phyloP scores from a whole-genome alignment of 2,888 invertebrate species.

The Teleogryllus oceanicus region DNA sequence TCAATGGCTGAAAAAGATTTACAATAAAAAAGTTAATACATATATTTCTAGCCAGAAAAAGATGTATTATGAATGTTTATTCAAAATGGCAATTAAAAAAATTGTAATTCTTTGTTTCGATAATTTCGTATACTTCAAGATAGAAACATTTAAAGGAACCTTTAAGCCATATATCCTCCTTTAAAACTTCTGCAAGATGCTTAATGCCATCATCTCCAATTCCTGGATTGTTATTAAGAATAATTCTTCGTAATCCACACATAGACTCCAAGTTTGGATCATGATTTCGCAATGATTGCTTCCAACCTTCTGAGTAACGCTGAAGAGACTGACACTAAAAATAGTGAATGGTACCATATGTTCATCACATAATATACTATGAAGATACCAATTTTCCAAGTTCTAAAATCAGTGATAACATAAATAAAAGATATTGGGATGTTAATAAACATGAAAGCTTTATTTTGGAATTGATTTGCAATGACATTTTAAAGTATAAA shows the following conservation, averaged over 20 bases:
- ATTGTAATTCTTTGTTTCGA: too few species aligned
- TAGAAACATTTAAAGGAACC: neutral
- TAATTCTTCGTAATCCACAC: neutral
- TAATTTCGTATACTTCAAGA: too few species aligned
- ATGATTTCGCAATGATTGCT: neutral
- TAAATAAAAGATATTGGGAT: too few species aligned
- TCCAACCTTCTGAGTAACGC: neutral
- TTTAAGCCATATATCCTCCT: slow-evolving; percentile 8
- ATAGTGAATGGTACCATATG: neutral
- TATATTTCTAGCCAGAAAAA: neutral
- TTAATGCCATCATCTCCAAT: neutral
- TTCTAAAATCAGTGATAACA: too few species aligned
- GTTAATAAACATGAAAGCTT: too few species aligned
- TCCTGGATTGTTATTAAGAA: neutral
- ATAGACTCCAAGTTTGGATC: neutral
- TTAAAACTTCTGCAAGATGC: neutral
- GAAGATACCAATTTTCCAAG: too few species aligned
- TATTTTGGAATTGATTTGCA: too few species aligned
- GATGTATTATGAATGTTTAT: too few species aligned
- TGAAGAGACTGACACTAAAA: neutral
- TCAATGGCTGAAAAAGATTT: neutral
- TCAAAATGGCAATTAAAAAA: too few species aligned
- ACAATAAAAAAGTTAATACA: neutral
- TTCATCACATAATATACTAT: too few species aligned
- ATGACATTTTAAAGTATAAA: too few species aligned